Base-by-base conservation (phyloP, 2,888 invertebrate species). In the Rapana venosa region DNA sequence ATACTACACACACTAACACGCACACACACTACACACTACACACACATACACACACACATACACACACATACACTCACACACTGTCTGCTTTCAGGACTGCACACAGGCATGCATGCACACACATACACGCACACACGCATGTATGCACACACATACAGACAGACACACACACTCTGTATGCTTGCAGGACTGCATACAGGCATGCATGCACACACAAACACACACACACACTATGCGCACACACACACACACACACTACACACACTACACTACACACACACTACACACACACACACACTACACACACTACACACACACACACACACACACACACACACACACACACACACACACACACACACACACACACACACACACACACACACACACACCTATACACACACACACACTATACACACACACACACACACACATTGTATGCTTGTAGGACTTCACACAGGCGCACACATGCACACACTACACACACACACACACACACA, bases 181-280 rank as follows among this genome's bases (percentile, higher is more conserved):
- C 8, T 47, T 47, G 47, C 47, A 47, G 47, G 47, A 47, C 47
- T 47, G 47, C 47, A 47, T 8, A 47, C 47, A 47, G 47, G 47
- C 47, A 47, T 47, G 47, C 47, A 47, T 47, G 47, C 47, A 47
- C 47, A 47, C 4, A 47, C 4, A 47, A 2, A 47, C 4, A 47
- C 47, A 47, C 47, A 5, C 47, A 47, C 47, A 47, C 47, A 58
- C 6, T n/a, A 77, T 1, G 13, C 32, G 13, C n/a, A n/a, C n/a
- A n/a, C 77, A 77, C 5, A 77, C 81, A 81, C 81, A 81, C 4
- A 81, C 81, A 81, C 84, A 84, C 56, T 5, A n/a, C 26, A 47
- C 47, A 47, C 84, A 84, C 84, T n/a, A n/a, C n/a, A n/a, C n/a
- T n/a, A 84, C 56, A 84, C 84, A 56, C 84, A 84, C 56, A 56